Evolutionary conservation across 53 echinoderm and acorn worm species (phyloP).

Genomic region (Mesocentrotus franciscanus): DNA sequence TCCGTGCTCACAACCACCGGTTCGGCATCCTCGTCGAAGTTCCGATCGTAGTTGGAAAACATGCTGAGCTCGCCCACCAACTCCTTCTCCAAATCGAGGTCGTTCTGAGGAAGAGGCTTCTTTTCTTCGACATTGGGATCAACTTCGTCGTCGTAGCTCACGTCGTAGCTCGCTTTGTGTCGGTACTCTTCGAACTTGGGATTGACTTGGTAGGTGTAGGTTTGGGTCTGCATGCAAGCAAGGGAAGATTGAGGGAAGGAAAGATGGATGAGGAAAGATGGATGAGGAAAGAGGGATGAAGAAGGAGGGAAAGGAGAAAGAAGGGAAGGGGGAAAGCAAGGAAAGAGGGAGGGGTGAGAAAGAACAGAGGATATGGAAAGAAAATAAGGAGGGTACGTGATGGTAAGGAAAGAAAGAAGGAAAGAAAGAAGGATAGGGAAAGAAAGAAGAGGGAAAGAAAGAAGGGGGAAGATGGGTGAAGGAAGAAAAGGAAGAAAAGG

Average conservation of each 20-base stretch:
- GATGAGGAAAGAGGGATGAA: not conserved
- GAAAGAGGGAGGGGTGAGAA: not conserved
- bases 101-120: slow-evolving; percentile 45
- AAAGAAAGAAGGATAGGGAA: not conserved
- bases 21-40: slow-evolving; percentile 58
- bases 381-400: not conserved
- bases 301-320: not conserved
- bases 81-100: slow-evolving; percentile 59
- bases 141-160: slow-evolving; percentile 45
- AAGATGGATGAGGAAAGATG: not conserved
- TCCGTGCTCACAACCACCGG: slow-evolving; percentile 59
- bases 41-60: slow-evolving; percentile 58
- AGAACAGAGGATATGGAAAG: not conserved
- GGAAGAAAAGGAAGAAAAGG: not conserved
- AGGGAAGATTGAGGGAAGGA: not conserved
- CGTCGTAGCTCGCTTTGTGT: slow-evolving; percentile 66
- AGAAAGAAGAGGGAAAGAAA: not conserved
- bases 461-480: not conserved
- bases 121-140: slow-evolving; percentile 21
- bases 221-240: slow-evolving; percentile 64
- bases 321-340: not conserved
- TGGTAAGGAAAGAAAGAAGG: not conserved
- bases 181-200: slow-evolving; percentile 67
- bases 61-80: slow-evolving; percentile 68
- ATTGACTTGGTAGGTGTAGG: slow-evolving; percentile 68